Conservation (phyloP, 1,140 invertebrate species). For the Monomorium pharaonis region DNA sequence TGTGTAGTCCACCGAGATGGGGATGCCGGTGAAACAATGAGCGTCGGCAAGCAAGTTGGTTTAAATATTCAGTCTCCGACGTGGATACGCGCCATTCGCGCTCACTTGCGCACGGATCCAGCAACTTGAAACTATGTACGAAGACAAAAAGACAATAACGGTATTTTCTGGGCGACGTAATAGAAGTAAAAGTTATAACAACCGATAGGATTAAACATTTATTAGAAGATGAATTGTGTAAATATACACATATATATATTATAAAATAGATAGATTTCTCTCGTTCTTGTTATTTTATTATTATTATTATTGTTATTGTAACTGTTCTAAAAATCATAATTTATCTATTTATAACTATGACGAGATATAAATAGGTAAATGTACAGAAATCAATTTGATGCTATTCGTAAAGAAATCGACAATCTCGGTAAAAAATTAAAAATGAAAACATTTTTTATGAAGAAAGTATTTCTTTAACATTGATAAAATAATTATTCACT, state of each 20-base stretch:
- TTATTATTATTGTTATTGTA: not conserved
- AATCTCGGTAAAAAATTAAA: not conserved
- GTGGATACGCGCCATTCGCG: slow-evolving; percentile 54
- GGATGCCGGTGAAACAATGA: slow-evolving; percentile 72
- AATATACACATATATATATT: not conserved
- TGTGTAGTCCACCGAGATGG: slow-evolving; percentile 48
- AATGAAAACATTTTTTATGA: not conserved
- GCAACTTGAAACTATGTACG: not conserved
- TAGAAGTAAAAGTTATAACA: not conserved
- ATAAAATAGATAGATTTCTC: too few relatives aligned
- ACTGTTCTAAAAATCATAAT: not conserved
- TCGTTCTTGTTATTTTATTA: not conserved
- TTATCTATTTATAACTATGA: not conserved
- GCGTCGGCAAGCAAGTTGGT: slow-evolving; percentile 76
- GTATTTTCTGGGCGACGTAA: not conserved
- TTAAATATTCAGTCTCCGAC: slow-evolving; percentile 79
- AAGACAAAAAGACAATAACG: slow-evolving; percentile 1
- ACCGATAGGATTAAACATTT: slow-evolving; percentile 2
- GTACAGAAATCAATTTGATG: too few relatives aligned
- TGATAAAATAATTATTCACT: not conserved
- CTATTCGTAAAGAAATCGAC: too few relatives aligned
- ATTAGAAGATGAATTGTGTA: not conserved
- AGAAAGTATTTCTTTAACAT: not conserved
- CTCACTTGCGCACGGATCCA: slow-evolving; percentile 22
- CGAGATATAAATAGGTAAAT: not conserved